Evolutionary conservation across 1,140 invertebrate species (phyloP), one percentile per base, ranked within the genome.

Genomic region (Trichogramma pretiosum): DNA sequence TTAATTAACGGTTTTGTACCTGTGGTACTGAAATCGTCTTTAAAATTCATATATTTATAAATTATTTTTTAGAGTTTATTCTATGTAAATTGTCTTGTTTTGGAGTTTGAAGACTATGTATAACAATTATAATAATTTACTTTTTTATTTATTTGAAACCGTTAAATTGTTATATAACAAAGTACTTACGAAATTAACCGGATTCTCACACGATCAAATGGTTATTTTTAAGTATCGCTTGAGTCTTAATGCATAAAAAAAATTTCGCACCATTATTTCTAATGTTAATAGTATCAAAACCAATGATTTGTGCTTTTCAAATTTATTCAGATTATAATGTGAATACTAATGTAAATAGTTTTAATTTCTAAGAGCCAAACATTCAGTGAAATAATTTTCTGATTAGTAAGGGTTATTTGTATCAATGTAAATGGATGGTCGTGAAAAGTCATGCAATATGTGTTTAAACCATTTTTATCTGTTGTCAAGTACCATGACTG

Each of bases 301-400:
- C 22, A 33, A 42, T 42, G 28, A 22, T 19, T 37, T 46, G 19
- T 28, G n/a, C 23, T 19, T 41, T 46, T 13, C n/a, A 41, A 42
- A 36, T 43, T 37, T 9, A 49, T 3, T 40, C 18, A 33, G 40
- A 34, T 7, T 49, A 24, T 22, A 5, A 33, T 50, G 48, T 50
- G 45, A 50, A 50, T 44, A 45, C 28, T 19, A 42, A 34, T 50
- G 48, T 50, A 50, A 44, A 45, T 44, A 50, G 40, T 23, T 23
- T 45, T 50, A 45, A 45, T 45, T 50, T 50, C 39, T 33, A 48
- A 37, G 46, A 42, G 16, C 9, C 24, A 39, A 33, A 22, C 18
- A 23, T 13, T 10, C 28, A 32, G 8, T 32, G 22, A 16, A 9
- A 34, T n/a, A n/a, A n/a, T n/a, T n/a, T n/a, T n/a, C n/a, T n/a